Evolutionary conservation across 2,113 vertebrate genomes (phyloP).

Genomic region (Phocoena phocoena): DNA sequence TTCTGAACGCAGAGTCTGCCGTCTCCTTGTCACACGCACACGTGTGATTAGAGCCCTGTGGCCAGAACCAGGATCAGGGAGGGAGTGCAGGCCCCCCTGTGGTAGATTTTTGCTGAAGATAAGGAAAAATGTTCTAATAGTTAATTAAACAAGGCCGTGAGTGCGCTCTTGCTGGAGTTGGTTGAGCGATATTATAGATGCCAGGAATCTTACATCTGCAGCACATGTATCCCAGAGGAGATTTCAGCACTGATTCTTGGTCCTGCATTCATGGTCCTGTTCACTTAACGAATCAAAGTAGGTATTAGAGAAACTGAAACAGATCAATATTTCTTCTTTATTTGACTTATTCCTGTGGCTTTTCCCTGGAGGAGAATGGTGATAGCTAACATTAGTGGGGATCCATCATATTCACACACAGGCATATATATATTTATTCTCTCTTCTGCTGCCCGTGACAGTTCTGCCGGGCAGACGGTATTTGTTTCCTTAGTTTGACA

Average conservation of each 20-base stretch:
- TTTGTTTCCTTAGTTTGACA: background rate
- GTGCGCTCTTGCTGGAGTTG: background rate
- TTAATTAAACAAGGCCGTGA: background rate
- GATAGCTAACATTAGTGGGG: background rate
- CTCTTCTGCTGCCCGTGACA: background rate
- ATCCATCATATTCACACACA: fast-evolving
- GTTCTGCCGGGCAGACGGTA: background rate
- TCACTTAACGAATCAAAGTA: background rate
- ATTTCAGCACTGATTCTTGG: background rate
- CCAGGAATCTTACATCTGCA: background rate
- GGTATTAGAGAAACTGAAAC: background rate
- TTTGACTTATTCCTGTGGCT: background rate
- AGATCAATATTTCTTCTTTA: background rate
- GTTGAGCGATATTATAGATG: background rate
- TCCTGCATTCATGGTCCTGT: background rate
- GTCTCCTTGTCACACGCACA: background rate
- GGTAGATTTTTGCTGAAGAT: background rate
- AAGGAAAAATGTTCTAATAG: background rate
- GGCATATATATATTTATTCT: background rate
- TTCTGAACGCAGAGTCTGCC: background rate
- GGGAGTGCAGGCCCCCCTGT: too few relatives aligned
- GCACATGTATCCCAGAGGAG: background rate
- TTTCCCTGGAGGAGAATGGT: background rate
- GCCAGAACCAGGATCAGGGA: background rate
- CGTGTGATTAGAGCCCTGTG: background rate